Percentiles rank a stretch among this genome's conserved stretches.
Conservation (phyloP, 2,888 invertebrate species). For the Rapana venosa region DNA sequence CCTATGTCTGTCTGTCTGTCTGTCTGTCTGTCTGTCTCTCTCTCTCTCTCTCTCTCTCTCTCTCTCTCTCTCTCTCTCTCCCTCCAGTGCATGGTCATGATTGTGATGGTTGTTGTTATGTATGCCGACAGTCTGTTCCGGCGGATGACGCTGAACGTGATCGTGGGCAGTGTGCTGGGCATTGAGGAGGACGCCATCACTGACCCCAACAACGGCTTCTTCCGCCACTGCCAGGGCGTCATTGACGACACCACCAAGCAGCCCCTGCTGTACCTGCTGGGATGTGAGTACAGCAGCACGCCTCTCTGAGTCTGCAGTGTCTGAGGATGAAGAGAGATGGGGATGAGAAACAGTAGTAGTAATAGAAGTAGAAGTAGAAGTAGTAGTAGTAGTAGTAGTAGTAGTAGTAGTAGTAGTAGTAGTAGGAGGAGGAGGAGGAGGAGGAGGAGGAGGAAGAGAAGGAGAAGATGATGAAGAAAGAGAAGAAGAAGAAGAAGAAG, state of each 20-base stretch:
- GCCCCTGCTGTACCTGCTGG: constrained; percentile 67
- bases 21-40: neutral
- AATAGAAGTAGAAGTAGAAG: too few species aligned
- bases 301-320: too few species aligned
- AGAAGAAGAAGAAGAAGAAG: too few species aligned
- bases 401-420: too few species aligned
- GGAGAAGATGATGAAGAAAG: too few species aligned
- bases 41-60: neutral
- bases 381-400: too few species aligned
- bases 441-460: too few species aligned
- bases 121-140: constrained; percentile 75
- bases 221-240: constrained; percentile 71
- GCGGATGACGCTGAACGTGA: constrained; percentile 80
- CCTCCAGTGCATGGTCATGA: neutral
- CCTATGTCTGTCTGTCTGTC: neutral
- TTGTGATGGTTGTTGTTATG: neutral
- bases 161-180: constrained; percentile 80
- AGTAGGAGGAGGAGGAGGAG: too few species aligned
- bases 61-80: neutral
- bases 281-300: constrained; percentile 62
- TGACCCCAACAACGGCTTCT: constrained; percentile 76
- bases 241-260: constrained; percentile 70
- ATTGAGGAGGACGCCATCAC: constrained; percentile 77
- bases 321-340: too few species aligned
- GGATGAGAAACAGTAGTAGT: too few species aligned